Evolutionary conservation across 1,140 invertebrate genomes (phyloP).

Genomic region (Megathymus violae): DNA sequence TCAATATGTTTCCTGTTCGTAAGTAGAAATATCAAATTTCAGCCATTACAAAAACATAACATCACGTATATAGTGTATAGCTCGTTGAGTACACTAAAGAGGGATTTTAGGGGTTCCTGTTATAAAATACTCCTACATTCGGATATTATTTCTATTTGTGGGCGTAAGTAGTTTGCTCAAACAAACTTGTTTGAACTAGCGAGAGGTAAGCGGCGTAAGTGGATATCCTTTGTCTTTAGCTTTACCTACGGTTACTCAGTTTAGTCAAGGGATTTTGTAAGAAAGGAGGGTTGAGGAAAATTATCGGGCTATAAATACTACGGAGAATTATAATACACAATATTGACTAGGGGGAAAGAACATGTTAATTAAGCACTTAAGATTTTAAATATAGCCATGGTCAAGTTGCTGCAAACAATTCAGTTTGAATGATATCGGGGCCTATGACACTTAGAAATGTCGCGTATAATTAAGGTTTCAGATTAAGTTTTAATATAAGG

Average conservation of each 20-base stretch:
- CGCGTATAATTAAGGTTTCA: too few relatives aligned
- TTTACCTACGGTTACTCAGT: neutral
- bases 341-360: too few relatives aligned
- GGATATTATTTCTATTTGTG: conserved; percentile 19
- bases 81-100: conserved; percentile 3
- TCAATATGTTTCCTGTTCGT: too few relatives aligned
- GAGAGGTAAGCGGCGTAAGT: neutral
- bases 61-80: conserved; percentile 2
- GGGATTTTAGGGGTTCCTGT: conserved; percentile 10
- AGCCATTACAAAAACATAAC: neutral
- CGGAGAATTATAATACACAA: too few relatives aligned
- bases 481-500: too few relatives aligned
- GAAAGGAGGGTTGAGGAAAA: neutral
- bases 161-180: conserved; percentile 15
- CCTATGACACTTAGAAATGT: too few relatives aligned
- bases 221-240: conserved; percentile 2
- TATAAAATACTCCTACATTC: conserved; percentile 11
- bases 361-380: too few relatives aligned
- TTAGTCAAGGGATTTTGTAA: neutral
- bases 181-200: neutral
- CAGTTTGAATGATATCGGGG: too few relatives aligned
- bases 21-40: neutral
- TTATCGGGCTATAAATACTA: neutral
- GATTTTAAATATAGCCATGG: too few relatives aligned
- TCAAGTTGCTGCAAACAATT: too few relatives aligned